phyloP scores from a whole-genome alignment of 2,888 invertebrate genomes.

The Parnassius mnemosyne region DNA sequence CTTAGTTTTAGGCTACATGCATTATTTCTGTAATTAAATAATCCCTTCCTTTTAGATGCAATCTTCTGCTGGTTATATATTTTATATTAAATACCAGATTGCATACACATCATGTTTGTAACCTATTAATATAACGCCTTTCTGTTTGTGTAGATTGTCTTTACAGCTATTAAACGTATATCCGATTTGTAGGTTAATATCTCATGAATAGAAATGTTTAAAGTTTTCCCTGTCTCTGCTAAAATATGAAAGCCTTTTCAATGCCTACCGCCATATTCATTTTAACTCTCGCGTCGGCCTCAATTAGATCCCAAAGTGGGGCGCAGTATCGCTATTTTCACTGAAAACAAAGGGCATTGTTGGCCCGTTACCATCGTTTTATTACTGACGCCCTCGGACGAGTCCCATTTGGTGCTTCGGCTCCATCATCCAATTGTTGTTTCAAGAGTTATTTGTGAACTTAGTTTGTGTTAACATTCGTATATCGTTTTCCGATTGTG shows the following conservation, averaged over 20 bases:
- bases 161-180: too few species aligned
- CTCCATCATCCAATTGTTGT: slow-evolving; percentile 33
- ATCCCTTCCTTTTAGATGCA: too few species aligned
- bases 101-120: too few species aligned
- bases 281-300: slow-evolving; percentile 36
- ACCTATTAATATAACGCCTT: too few species aligned
- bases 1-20: too few species aligned
- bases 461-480: slow-evolving; percentile 7
- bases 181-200: too few species aligned
- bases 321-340: slow-evolving; percentile 43
- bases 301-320: slow-evolving; percentile 41
- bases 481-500: neutral
- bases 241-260: slow-evolving; percentile 35
- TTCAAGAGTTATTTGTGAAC: slow-evolving; percentile 25
- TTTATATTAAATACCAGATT: too few species aligned
- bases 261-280: slow-evolving; percentile 27
- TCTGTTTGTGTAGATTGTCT: too few species aligned
- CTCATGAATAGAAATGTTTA: too few species aligned
- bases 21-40: too few species aligned
- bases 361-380: slow-evolving; percentile 38
- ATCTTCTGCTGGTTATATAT: too few species aligned
- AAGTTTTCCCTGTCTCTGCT: neutral
- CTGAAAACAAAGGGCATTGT: slow-evolving; percentile 44
- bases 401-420: slow-evolving; percentile 32
- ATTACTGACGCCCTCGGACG: slow-evolving; percentile 38